phyloP scores from a whole-genome alignment of 2,797 vertebrate genomes.

The Rhadinocentrus ornatus region DNA sequence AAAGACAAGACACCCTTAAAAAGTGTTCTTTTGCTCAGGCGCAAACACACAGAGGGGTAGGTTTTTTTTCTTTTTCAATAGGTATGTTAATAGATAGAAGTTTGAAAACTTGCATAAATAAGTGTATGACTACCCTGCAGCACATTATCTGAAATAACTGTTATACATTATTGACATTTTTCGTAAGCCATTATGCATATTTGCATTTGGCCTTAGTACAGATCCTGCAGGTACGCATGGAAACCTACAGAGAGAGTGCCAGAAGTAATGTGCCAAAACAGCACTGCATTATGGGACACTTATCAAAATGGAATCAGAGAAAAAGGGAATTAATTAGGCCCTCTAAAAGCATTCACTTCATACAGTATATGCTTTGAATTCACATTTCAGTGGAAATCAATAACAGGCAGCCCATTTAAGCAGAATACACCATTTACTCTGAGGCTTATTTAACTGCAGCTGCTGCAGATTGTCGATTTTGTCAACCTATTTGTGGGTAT shows the following conservation, averaged over 20 bases:
- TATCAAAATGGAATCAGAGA: constrained; percentile 38
- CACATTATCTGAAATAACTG: background rate
- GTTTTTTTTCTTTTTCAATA: constrained; percentile 12
- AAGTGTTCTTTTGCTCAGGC: constrained; percentile 23
- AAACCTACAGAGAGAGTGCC: constrained; percentile 32
- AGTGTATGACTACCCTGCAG: background rate
- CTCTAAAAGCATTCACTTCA: constrained; percentile 5
- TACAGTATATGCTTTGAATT: constrained; percentile 31
- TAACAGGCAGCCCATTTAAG: constrained; percentile 34
- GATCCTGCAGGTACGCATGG: constrained; percentile 25
- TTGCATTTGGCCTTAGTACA: constrained; percentile 12
- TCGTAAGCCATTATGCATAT: constrained; percentile 25
- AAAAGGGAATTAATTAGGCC: constrained; percentile 46
- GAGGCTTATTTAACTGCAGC: constrained; percentile 36
- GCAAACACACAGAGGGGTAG: background rate
- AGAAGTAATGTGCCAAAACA: constrained; percentile 35
- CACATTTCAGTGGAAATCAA: constrained; percentile 61
- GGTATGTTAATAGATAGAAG: too few species aligned
- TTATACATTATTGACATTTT: constrained; percentile 22
- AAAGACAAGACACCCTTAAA: constrained; percentile 45
- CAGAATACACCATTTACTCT: constrained; percentile 45
- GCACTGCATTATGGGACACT: constrained; percentile 26
- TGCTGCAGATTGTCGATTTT: constrained; percentile 52
- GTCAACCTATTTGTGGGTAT: too few species aligned
- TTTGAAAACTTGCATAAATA: constrained; percentile 37